phyloP scores from a whole-genome alignment of 1,140 invertebrate species.

The Zaprionus ghesquierei region DNA sequence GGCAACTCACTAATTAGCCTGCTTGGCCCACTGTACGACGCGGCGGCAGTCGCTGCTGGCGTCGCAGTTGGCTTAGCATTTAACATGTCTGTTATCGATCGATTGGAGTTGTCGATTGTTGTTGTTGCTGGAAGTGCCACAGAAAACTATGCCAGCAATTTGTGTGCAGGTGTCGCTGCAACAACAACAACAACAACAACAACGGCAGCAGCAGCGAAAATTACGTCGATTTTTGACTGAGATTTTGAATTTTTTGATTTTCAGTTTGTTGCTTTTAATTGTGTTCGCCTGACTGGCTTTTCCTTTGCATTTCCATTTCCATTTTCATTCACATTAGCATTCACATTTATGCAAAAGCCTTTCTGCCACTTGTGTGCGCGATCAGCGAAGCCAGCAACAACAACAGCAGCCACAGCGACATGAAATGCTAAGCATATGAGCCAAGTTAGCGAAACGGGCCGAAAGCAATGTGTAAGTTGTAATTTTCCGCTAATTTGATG shows the following conservation, averaged over 20 bases:
- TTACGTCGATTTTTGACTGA: slow-evolving; percentile 41
- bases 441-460: slow-evolving; percentile 29
- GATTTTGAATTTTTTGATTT: slow-evolving; percentile 14
- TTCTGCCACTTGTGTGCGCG: slow-evolving; percentile 60
- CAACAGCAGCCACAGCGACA: slow-evolving; percentile 1
- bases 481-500: slow-evolving; percentile 78
- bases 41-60: neutral
- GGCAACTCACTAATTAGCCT: neutral
- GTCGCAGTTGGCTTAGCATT: slow-evolving; percentile 37
- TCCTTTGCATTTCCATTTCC: slow-evolving; percentile 11
- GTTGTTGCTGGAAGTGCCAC: slow-evolving; percentile 13
- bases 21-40: neutral
- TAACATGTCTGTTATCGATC: slow-evolving; percentile 51
- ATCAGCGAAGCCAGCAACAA: slow-evolving; percentile 46
- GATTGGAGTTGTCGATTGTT: slow-evolving; percentile 27
- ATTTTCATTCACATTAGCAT: slow-evolving; percentile 12
- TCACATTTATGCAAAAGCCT: slow-evolving; percentile 40
- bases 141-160: slow-evolving; percentile 52
- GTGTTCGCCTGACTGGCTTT: slow-evolving; percentile 20
- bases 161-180: slow-evolving; percentile 46
- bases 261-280: slow-evolving; percentile 53
- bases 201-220: slow-evolving; percentile 6
- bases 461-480: slow-evolving; percentile 49
- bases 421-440: slow-evolving; percentile 27
- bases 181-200: slow-evolving; percentile 10